Evolutionary conservation across 2,797 vertebrate species (phyloP), one percentile per base, ranked within the genome.

Genomic region (Rhinella marina): DNA sequence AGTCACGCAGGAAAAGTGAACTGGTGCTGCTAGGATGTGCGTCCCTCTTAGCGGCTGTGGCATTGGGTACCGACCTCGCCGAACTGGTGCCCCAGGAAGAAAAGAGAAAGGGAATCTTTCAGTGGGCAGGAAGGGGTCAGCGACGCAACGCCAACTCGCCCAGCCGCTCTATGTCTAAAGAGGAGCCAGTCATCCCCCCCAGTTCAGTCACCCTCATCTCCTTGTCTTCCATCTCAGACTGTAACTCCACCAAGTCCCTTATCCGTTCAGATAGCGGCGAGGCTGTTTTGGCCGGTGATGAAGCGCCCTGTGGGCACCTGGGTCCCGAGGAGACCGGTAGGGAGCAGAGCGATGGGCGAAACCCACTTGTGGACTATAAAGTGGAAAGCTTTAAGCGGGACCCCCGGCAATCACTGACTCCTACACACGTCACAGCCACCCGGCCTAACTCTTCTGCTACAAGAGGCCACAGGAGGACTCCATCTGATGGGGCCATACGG

Each of bases 351-450:
- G 0, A 91, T 92, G 66, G 84, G 1, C 91, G 93, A 56, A 98
- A 97, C 93, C 97, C 97, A 0, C 94, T 98, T 73, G 92, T 98
- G 91, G 97, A 98, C 90, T 91, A 97, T 87, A 94, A 95, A 90
- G 94, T 96, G 0, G 97, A 98, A 92, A 97, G 96, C 92, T 98
- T 98, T 92, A 98, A 98, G 93, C 96, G 95, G 90, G 96, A 97
- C 91, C 97, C 97, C 81, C 96, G 96, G 87, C 97, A 97, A 94
- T 98, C 97, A 0, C 96, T 98, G 85, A 97, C 97, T 0, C 97
- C 97, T 89, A 98, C 97, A 5, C 97, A 97, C 0, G 95, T 97
- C 88, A 97, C 96, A 0, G 95, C 94, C 0, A 86, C 96, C 7
- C 95, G 94, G 90, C 93, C 96, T 0, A 68, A 59, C 41, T 48